phyloP scores from a whole-genome alignment of 2,888 invertebrate genomes.

The Trichopoda pennipes region DNA sequence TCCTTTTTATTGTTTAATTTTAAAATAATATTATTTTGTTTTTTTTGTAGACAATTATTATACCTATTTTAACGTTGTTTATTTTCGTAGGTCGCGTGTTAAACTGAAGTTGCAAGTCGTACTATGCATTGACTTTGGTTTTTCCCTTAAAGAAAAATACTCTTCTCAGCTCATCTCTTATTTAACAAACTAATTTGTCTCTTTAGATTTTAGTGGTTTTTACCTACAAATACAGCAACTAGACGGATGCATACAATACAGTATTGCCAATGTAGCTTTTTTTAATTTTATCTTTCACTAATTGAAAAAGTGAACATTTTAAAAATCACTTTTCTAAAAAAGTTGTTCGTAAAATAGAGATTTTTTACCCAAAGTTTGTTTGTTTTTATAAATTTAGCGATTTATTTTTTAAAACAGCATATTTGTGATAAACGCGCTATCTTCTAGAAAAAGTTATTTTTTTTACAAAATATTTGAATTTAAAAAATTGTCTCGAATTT shows the following conservation, averaged over 20 bases:
- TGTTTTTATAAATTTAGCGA: no score
- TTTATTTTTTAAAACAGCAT: no score
- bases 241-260: slow-evolving; percentile 25
- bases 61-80: slow-evolving; percentile 62
- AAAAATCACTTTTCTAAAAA: no score
- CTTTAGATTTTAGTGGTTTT: slow-evolving; percentile 41
- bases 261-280: slow-evolving; percentile 9
- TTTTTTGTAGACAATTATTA: slow-evolving; percentile 6
- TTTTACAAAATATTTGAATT: no score
- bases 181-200: slow-evolving; percentile 40
- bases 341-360: no score
- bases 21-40: slow-evolving; percentile 24
- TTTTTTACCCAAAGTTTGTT: no score
- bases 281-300: no score
- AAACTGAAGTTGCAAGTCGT: slow-evolving; percentile 71
- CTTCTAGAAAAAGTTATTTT: no score
- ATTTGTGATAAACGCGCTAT: no score
- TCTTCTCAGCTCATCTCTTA: slow-evolving; percentile 45
- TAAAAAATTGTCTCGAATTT: no score
- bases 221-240: slow-evolving; percentile 23
- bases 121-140: slow-evolving; percentile 49
- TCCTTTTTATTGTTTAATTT: slow-evolving; percentile 9
- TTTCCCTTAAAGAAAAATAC: slow-evolving; percentile 6
- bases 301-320: no score
- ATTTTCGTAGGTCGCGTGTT: slow-evolving; percentile 72